A percentile compares a stretch with the other conserved stretches of the same genome.
Conservation (phyloP, 1,140 invertebrate species). For the Subanguina moxae region DNA sequence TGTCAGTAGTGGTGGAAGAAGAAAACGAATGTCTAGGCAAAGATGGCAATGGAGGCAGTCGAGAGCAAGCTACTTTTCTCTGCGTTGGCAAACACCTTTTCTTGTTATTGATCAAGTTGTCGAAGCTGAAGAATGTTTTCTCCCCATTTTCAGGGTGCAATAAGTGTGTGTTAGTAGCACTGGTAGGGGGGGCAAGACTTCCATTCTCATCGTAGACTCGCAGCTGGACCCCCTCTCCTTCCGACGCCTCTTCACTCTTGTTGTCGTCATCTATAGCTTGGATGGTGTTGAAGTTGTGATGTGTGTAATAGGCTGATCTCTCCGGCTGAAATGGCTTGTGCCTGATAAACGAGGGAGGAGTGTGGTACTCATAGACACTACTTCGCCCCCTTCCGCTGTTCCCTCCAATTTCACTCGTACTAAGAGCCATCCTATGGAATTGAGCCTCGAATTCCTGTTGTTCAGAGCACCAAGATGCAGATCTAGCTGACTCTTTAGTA, state of each 20-base stretch:
- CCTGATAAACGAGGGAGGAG: neutral
- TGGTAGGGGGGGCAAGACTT: neutral
- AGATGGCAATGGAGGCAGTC: no score
- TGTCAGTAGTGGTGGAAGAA: no score
- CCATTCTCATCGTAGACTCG: conserved; percentile 2
- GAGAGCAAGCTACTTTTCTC: no score
- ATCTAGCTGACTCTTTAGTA: conserved; percentile 4
- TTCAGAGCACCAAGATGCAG: conserved; percentile 32
- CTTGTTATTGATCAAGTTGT: no score
- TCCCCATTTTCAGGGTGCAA: no score
- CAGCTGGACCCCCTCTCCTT: neutral
- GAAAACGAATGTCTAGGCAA: no score
- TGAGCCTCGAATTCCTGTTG: neutral
- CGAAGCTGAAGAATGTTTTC: no score
- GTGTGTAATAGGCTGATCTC: neutral
- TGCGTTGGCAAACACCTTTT: no score
- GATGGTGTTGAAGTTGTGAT: neutral
- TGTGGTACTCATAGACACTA: neutral
- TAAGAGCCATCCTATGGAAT: neutral
- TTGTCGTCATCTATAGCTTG: no score
- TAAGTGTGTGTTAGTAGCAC: no score
- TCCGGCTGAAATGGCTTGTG: neutral
- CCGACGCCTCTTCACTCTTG: neutral
- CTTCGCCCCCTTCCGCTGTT: no score
- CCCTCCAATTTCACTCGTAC: neutral